These are phyloP conservation scores for Machaerirhynchus nigripectus DNA, from an alignment of 2,113 vertebrate genomes.

Conservation along the genomic window DNA sequence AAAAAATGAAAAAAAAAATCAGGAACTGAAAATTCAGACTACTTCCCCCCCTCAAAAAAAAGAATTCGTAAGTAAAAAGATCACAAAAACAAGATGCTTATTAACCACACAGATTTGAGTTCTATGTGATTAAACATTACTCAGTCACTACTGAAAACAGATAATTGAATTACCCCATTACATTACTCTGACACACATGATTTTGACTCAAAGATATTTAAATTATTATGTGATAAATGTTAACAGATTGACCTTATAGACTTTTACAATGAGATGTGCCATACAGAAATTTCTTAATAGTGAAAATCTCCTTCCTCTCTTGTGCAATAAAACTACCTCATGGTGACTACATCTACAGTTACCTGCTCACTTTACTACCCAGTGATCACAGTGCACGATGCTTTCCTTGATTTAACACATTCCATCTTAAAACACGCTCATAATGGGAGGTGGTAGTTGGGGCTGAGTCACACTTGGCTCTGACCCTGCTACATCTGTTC, in stretches of 20 bases:
- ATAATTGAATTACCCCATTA: not conserved
- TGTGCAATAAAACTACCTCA: not conserved
- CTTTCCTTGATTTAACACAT: not conserved
- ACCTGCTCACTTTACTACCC: not conserved
- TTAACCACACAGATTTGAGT: not conserved
- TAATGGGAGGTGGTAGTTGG: not conserved
- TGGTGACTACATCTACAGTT: not conserved
- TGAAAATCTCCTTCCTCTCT: not conserved
- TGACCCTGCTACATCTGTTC: not conserved
- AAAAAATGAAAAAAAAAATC: not conserved
- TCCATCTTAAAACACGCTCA: not conserved
- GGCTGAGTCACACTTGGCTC: not conserved
- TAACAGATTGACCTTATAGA: not conserved
- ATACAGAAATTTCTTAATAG: not conserved
- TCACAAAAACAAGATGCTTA: not conserved
- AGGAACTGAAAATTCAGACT: not conserved
- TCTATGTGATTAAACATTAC: not conserved
- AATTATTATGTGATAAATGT: not conserved
- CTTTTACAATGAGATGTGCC: not conserved
- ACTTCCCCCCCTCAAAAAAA: not conserved
- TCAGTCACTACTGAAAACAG: not conserved
- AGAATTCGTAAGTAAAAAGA: not conserved
- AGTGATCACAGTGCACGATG: not conserved
- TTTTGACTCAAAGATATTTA: not conserved
- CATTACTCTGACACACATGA: not conserved